Conservation (phyloP, 2,888 invertebrate species). For the Trichacis sp. region DNA sequence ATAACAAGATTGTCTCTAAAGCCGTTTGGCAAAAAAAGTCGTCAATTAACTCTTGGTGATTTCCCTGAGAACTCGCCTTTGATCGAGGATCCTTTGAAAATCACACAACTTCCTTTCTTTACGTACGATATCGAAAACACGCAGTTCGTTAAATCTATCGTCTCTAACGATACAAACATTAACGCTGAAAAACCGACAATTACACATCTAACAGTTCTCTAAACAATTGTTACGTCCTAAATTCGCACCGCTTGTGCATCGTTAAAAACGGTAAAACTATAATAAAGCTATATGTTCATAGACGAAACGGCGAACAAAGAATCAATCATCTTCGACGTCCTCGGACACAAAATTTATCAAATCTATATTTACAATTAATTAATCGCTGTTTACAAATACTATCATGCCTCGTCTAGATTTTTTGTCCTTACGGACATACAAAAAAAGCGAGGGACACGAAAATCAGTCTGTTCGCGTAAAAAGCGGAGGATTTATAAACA, state of each 20-base stretch:
- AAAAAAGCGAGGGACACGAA: conserved; percentile 14
- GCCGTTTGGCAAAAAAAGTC: neutral
- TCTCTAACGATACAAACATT: conserved; percentile 42
- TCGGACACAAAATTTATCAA: too few species aligned
- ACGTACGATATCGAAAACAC: conserved; percentile 31
- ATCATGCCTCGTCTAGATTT: neutral
- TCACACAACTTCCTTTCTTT: conserved; percentile 18
- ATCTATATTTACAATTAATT: too few species aligned
- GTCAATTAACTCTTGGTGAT: too few species aligned
- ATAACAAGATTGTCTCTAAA: conserved; percentile 52
- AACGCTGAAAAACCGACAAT: conserved; percentile 46
- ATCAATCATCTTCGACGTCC: too few species aligned
- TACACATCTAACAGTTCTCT: conserved; percentile 41
- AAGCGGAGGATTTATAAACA: neutral
- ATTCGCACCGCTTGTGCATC: neutral
- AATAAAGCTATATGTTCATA: too few species aligned
- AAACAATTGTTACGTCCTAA: conserved; percentile 22
- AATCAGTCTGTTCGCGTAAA: conserved; percentile 18
- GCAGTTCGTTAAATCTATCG: conserved; percentile 35
- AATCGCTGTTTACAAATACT: neutral
- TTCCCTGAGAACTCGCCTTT: conserved; percentile 49
- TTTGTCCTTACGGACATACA: neutral
- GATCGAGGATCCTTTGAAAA: conserved; percentile 54
- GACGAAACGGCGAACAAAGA: too few species aligned
- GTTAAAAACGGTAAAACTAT: too few species aligned